Evolutionary conservation across 2,113 vertebrate species (phyloP).

Genomic region (Hypocryptadius cinnamomeus): DNA sequence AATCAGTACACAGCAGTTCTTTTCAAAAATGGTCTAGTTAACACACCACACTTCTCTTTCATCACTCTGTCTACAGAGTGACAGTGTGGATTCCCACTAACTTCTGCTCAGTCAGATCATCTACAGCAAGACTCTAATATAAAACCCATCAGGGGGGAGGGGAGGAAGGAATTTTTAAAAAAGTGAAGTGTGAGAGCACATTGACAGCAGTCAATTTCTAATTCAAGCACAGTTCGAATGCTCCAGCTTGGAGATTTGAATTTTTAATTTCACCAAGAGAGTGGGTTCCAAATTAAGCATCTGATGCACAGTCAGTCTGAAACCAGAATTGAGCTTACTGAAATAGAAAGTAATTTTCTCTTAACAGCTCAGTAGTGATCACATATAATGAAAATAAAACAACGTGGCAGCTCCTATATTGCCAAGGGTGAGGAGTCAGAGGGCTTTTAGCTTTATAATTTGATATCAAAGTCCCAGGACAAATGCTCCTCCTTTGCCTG

Average conservation of each 20-base stretch:
- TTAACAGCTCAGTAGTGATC: slow-evolving; percentile 47
- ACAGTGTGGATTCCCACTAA: slow-evolving; percentile 43
- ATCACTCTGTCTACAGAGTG: slow-evolving; percentile 39
- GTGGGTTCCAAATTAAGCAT: slow-evolving; percentile 55
- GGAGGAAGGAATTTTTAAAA: not conserved
- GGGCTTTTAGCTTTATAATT: not conserved
- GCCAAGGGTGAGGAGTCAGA: not conserved
- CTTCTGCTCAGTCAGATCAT: slow-evolving; percentile 52
- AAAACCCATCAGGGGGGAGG: not conserved
- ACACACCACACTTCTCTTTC: slow-evolving; percentile 40
- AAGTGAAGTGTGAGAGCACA: slow-evolving; percentile 40
- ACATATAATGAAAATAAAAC: slow-evolving; percentile 46
- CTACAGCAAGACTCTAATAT: slow-evolving; percentile 19
- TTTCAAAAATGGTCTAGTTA: slow-evolving; percentile 25
- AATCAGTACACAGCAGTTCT: not conserved
- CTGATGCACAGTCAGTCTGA: slow-evolving; percentile 54
- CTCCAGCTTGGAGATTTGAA: slow-evolving; percentile 58
- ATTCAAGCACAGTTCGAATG: slow-evolving; percentile 59
- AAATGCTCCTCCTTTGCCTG: not conserved
- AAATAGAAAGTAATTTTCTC: slow-evolving; percentile 64
- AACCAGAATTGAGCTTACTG: slow-evolving; percentile 54
- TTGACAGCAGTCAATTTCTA: slow-evolving; percentile 64
- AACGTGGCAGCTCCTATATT: slow-evolving; percentile 20
- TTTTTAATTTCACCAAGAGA: slow-evolving; percentile 61
- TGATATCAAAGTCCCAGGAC: not conserved